A percentile compares a stretch with the other conserved stretches of the same genome.
These are phyloP conservation scores for Leptopilina drosophilae DNA, from an alignment of 2,888 invertebrate genomes.

Conservation along the genomic window DNA sequence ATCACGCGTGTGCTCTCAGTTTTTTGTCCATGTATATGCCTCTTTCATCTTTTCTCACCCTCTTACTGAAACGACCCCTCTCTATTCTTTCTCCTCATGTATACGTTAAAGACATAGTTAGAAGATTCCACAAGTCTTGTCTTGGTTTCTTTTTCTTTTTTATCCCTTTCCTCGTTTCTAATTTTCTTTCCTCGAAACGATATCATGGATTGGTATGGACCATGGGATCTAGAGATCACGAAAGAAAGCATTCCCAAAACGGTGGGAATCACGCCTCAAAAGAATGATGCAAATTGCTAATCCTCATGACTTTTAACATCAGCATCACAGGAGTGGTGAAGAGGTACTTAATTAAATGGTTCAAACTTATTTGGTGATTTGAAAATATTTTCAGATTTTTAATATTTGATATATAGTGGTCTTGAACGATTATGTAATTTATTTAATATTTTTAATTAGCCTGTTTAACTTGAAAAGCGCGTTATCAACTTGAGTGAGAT, in stretches of 20 bases:
- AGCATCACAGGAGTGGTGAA: slow-evolving; percentile 28
- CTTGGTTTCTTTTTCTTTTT: slow-evolving; percentile 48
- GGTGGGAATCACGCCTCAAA: slow-evolving; percentile 66
- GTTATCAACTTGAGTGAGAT: not conserved
- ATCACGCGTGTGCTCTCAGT: slow-evolving; percentile 61
- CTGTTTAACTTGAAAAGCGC: not conserved
- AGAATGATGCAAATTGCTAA: slow-evolving; percentile 65
- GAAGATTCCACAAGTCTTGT: slow-evolving; percentile 61
- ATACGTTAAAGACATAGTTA: slow-evolving; percentile 67
- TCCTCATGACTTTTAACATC: slow-evolving; percentile 31
- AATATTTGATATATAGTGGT: too few relatives aligned
- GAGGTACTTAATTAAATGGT: not conserved
- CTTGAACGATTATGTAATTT: too few relatives aligned
- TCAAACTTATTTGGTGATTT: too few relatives aligned
- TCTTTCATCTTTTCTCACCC: slow-evolving; percentile 48
- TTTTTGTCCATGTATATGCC: slow-evolving; percentile 60
- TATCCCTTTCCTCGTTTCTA: slow-evolving; percentile 27
- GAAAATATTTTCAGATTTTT: too few relatives aligned
- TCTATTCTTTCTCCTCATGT: slow-evolving; percentile 48
- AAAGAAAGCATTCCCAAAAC: slow-evolving; percentile 48
- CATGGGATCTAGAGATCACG: slow-evolving; percentile 52
- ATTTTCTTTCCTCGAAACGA: slow-evolving; percentile 48
- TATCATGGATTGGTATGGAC: slow-evolving; percentile 47
- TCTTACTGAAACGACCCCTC: slow-evolving; percentile 25
- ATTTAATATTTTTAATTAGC: too few relatives aligned